These are phyloP conservation scores for Bettongia penicillata DNA, from an alignment of 2,113 vertebrate species.

Conservation along the genomic window DNA sequence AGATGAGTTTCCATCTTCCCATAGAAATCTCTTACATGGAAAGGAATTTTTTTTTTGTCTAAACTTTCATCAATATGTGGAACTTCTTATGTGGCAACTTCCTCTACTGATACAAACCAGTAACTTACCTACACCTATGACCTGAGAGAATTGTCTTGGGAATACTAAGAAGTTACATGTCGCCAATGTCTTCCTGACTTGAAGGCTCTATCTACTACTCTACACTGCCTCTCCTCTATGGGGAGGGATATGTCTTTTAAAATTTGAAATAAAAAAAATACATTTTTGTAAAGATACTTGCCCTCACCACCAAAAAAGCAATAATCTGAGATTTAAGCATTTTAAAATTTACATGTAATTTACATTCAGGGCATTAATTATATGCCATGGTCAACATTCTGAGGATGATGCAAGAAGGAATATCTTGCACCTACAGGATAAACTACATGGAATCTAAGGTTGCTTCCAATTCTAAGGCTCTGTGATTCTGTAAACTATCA, in stretches of 20 bases:
- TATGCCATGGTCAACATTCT: slow-evolving; percentile 2
- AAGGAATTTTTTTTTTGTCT: not conserved
- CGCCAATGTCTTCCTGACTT: too few species aligned
- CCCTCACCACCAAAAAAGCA: slow-evolving; percentile 52
- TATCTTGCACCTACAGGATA: too few species aligned
- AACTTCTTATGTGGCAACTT: not conserved
- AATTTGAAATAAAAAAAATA: slow-evolving; percentile 57
- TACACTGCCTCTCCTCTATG: too few species aligned
- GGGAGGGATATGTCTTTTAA: slow-evolving; percentile 8
- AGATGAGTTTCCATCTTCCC: not conserved
- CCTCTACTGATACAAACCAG: not conserved
- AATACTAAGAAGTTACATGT: not conserved
- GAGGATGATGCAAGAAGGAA: slow-evolving; percentile 24
- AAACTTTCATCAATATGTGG: not conserved
- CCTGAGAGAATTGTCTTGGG: not conserved
- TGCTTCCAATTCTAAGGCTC: too few species aligned
- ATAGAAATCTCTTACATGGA: not conserved
- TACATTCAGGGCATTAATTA: slow-evolving; percentile 48
- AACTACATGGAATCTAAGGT: too few species aligned
- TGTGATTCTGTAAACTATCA: too few species aligned
- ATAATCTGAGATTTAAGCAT: slow-evolving; percentile 33
- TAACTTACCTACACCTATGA: too few species aligned
- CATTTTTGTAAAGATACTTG: not conserved
- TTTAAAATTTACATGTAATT: slow-evolving; percentile 49
- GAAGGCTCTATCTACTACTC: too few species aligned